Base-by-base conservation (phyloP, 2,113 vertebrate genomes). In the Hoplias malabaricus region DNA sequence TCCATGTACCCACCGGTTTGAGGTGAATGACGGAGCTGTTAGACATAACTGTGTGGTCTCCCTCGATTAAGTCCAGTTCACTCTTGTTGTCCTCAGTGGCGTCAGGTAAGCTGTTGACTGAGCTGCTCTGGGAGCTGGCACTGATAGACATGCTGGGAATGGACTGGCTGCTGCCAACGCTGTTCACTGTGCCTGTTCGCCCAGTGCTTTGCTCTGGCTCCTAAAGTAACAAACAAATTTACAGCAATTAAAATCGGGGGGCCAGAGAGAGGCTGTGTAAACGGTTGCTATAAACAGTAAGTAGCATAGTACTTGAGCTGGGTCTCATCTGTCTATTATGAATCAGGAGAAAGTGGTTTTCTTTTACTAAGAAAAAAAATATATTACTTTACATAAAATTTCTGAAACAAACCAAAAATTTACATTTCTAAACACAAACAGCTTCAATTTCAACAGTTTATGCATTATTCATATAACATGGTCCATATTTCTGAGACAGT, bases 141-240 rank as follows among this genome's bases (percentile, higher is more conserved):
- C 98, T 99, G 90, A 98, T 99, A 79, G 97, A 99, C 96, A 99
- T 98, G 85, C 97, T 99, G 82, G 98, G 98, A 87, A 98, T 99
- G 87, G 98, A 99, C 83, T 99, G 98, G 91, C 96, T 99, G 88
- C 98, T 99, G 80, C 96, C 97, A n/a, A 98, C 96, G 65, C 98
- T 99, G 85, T 98, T 99, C 84, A 99, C 98, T 9, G 98, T 99
- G 84, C 96, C 98, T 0, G 96, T 97, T 84, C 95, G 91, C 78
- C 96, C 93, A 57, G 94, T 94, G 82, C 92, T 94, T 59, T 96
- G 93, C 76, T 99, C 98, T 84, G 94, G 93, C 65, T 99, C 98
- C 98, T 99, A 84, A 73, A 75, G 68, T 73, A 23, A 81, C 0
- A 71, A 31, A 50, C 29, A 38, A 43, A 23, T n/a, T 69, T n/a